Evolutionary conservation across 2,888 invertebrate species (phyloP), one percentile per base, ranked within the genome.

Genomic region (Colostygia pectinataria): DNA sequence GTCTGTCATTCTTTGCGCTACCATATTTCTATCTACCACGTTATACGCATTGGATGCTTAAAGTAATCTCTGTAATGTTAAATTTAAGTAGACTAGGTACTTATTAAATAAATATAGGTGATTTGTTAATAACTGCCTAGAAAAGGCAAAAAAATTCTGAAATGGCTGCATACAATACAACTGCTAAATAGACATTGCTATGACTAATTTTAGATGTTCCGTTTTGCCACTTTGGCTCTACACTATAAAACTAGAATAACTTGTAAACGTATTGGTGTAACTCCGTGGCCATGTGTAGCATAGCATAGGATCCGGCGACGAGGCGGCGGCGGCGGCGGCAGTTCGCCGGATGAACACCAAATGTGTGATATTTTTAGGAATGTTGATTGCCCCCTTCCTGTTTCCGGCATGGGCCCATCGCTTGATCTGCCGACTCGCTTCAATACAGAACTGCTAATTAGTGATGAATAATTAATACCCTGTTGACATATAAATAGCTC

Each of bases 341-440:
- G 63, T 54, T 70, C 77, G 74, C 82, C 89, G 89, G 87, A 87
- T 84, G 88, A 83, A 79, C 83, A 84, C 89, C 87, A 85, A 89
- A 89, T 85, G 90, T 84, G 87, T 83, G 81, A 84, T 90, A 90
- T 90, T 89, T 90, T 87, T 90, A 87, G 88, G 82, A 81, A 85
- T 83, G 89, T 88, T 89, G 90, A 89, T 90, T 87, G 81, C 85
- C 65, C 70, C 71, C 82, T 90, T 90, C 90, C 90, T 85, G 89
- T 89, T 84, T 90, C 90, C 90, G 86, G 80, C 79, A 76, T 63
- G 64, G 61, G 60, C 65, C 57, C 59, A 52, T 57, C 68, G 77
- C 83, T 83, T 83, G 84, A 85, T 86, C 79, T 77, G 71, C 78
- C 80, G 78, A 34, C 70, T 53, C 57, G 61, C 65, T 68, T 68